Evolutionary conservation across 1,140 invertebrate species (phyloP), one percentile per base, ranked within the genome.

Genomic region (Drosophila azteca): DNA sequence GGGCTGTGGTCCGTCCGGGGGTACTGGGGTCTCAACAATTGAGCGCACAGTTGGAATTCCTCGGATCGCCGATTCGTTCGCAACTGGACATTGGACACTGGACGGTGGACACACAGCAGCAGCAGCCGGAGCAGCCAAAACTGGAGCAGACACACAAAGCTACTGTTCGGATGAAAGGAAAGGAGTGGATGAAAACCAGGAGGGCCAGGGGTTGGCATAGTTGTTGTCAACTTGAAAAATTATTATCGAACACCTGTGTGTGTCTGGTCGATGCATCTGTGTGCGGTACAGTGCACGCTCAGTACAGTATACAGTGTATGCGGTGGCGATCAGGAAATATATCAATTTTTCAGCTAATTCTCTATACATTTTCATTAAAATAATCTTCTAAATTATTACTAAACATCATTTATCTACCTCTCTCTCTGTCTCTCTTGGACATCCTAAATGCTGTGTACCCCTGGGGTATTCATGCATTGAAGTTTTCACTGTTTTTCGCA

Each of bases 181-280:
- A 53, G 35, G 3, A 11, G 43, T 59, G 9, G 24, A 26, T 7
- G 15, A 22, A 44, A 54, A 58, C 20, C 20, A 63, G 60, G 64
- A 39, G 9, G 64, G 45, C 51, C 58, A 68, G 57, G 66, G 68
- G 57, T 68, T 69, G 49, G 48, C 66, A 74, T 84, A 79, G 66
- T 79, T 79, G 69, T 83, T 65, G 65, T 61, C 63, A 58, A 73
- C 74, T 78, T 81, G 70, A 76, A 76, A 87, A 87, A 88, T 87
- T 81, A 87, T 87, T 88, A 88, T 73, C 75, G 83, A 82, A 88
- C 83, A 88, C 83, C 83, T 88, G 83, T 82, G 83, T 79, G 39
- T 78, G 58, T 59, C 29, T 61, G 76, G 29, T 13, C 35, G 11
- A 39, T 53, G 51, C 35, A 35, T 52, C 26, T 35, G 6, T 53